A percentile compares a stretch with the other conserved stretches of the same genome.
Conservation (phyloP, 2,888 invertebrate genomes). For the Julus scanicus region DNA sequence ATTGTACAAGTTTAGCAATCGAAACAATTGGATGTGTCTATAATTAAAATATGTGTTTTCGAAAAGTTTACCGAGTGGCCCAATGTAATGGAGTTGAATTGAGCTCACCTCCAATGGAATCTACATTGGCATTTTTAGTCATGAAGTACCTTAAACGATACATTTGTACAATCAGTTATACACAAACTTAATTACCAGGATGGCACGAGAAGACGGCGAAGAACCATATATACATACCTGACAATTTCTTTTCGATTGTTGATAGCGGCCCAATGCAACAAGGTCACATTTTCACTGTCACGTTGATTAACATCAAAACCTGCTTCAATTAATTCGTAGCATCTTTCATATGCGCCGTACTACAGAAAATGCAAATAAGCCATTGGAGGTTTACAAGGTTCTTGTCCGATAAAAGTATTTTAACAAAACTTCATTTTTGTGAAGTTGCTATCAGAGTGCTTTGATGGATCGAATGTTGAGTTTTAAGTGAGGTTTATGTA, state of each 20-base stretch:
- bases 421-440: no score
- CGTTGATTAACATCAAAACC: constrained; percentile 95
- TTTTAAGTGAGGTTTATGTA: no score
- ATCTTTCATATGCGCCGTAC: constrained; percentile 84
- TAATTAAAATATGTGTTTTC: neutral
- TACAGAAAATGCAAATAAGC: constrained; percentile 63
- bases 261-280: constrained; percentile 99
- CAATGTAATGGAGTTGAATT: constrained; percentile 97
- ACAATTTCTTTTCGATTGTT: constrained; percentile 96
- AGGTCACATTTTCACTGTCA: constrained; percentile 93
- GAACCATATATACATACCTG: constrained; percentile 66
- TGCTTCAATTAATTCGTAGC: constrained; percentile 83
- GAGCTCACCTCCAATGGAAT: constrained; percentile 95
- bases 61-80: constrained; percentile 80
- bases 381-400: no score
- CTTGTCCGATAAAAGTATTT: no score
- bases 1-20: neutral
- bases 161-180: constrained; percentile 52
- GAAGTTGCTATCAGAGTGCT: no score
- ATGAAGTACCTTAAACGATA: constrained; percentile 75
- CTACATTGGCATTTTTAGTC: constrained; percentile 86
- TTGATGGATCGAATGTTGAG: no score
- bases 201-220: no score
- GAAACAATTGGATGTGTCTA: neutral
- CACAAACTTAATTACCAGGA: neutral